A percentile compares a stretch with the other conserved stretches of the same genome.
Conservation (phyloP, 2,113 vertebrate genomes). For the Pagrus major region DNA sequence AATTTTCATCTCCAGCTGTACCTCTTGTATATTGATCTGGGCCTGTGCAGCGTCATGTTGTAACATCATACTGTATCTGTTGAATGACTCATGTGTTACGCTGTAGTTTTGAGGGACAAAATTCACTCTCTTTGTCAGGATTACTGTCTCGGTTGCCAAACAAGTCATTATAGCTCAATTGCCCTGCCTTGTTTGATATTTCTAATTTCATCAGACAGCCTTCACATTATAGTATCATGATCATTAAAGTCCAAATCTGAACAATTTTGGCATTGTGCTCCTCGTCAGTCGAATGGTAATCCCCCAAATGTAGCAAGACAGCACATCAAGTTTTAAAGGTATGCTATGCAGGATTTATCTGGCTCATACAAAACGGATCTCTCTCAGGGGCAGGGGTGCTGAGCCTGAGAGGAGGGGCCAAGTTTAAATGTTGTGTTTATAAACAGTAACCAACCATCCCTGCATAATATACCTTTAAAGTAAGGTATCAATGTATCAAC, state of each 20-base stretch:
- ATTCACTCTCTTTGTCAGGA: neutral
- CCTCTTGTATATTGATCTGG: slow-evolving; percentile 46
- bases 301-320: neutral
- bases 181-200: neutral
- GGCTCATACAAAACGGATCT: too few species aligned
- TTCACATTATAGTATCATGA: neutral
- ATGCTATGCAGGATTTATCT: too few species aligned
- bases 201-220: neutral
- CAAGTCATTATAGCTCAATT: neutral
- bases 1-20: slow-evolving; percentile 20
- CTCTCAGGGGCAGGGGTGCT: too few species aligned
- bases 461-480: too few species aligned
- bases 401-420: too few species aligned
- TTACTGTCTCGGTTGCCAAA: neutral
- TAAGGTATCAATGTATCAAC: neutral
- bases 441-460: too few species aligned
- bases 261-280: neutral
- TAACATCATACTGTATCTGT: slow-evolving; percentile 39
- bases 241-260: neutral
- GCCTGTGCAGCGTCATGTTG: slow-evolving; percentile 30
- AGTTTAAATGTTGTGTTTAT: too few species aligned
- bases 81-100: neutral
- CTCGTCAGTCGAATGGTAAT: too few species aligned
- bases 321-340: neutral
- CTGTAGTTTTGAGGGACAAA: neutral